Evolutionary conservation across 2,888 invertebrate genomes (phyloP), one percentile per base, ranked within the genome.

Genomic region (Volucella zonaria): DNA sequence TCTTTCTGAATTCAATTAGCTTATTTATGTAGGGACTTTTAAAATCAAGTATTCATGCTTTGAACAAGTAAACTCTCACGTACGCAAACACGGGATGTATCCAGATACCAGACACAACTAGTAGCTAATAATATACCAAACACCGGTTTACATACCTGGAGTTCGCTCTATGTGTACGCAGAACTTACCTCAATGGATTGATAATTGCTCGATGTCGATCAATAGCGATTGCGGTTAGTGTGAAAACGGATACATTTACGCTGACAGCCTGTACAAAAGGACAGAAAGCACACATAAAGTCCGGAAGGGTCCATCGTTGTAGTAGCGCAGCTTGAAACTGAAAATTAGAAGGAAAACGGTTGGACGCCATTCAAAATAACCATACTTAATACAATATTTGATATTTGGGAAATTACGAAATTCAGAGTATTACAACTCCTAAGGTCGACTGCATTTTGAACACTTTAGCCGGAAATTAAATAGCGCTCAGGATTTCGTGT

Each of bases 171-270:
- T 62, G 49, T 51, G 54, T n/a, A 64, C 15, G n/a, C 61, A 47
- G 71, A 87, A 90, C 92, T 92, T 92, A 95, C 95, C 95, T 95
- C 86, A 95, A 92, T 18, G 95, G 95, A 87, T 95, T 95, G 77
- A 95, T 93, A 86, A 95, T 95, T 2, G 96, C 96, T 56, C 95
- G 94, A 91, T 97, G 97, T 31, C 97, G 93, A 92, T 97, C 97
- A 74, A 97, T 94, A 0, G 97, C 96, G 78, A 97, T 97, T 67
- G 96, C 96, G 11, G 96, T 96, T 18, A 97, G 92, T 0, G 97
- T 97, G 89, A 97, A 96, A 43, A 97, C 96, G 87, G 96, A 96
- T n/a, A 97, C 97, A 89, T 96, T 97, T 1, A 97, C 96, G 87
- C 96, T 96, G 14, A 97, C 92, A 0, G 96, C 95, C 92, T 97